Conservation (phyloP, 2,888 invertebrate genomes). For the Anaspis maculata region DNA sequence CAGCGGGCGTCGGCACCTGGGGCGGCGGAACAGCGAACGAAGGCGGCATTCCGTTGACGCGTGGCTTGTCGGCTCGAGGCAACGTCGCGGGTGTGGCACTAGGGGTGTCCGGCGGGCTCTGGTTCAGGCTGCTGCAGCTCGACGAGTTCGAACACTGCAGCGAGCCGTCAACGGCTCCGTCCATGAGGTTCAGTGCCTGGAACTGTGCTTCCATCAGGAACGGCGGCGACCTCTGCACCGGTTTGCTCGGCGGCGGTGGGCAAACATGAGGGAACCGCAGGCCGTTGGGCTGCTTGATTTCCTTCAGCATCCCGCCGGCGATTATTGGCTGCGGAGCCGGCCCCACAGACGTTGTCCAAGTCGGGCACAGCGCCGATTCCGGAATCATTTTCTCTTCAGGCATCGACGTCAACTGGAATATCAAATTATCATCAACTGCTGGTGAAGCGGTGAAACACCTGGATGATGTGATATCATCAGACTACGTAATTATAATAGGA, state of each 20-base stretch:
- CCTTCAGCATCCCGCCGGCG: too few relatives aligned
- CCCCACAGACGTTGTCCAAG: too few relatives aligned
- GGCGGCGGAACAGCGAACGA: conserved; percentile 47
- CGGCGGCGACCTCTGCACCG: conserved; percentile 26
- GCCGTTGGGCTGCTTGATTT: conserved; percentile 28
- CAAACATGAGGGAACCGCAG: conserved; percentile 24
- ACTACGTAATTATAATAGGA: too few relatives aligned
- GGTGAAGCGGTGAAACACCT: conserved; percentile 1
- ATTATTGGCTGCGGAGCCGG: conserved; percentile 14
- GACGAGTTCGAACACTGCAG: conserved; percentile 47
- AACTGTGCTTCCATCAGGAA: conserved; percentile 35
- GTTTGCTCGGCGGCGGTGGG: conserved; percentile 34
- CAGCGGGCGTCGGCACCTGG: conserved; percentile 48
- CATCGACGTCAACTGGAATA: conserved; percentile 10
- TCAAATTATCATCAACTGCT: background rate
- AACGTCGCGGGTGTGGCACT: conserved; percentile 43
- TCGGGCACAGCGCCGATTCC: too few relatives aligned
- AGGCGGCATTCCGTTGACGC: background rate
- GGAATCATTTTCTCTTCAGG: conserved; percentile 19
- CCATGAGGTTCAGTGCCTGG: conserved; percentile 40
- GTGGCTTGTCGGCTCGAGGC: background rate
- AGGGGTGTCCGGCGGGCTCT: conserved; percentile 54
- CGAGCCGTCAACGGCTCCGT: conserved; percentile 41
- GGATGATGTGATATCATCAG: too few relatives aligned
- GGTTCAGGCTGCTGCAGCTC: conserved; percentile 46